Conservation (phyloP, 2,797 vertebrate genomes). For the Hippoglossus hippoglossus region DNA sequence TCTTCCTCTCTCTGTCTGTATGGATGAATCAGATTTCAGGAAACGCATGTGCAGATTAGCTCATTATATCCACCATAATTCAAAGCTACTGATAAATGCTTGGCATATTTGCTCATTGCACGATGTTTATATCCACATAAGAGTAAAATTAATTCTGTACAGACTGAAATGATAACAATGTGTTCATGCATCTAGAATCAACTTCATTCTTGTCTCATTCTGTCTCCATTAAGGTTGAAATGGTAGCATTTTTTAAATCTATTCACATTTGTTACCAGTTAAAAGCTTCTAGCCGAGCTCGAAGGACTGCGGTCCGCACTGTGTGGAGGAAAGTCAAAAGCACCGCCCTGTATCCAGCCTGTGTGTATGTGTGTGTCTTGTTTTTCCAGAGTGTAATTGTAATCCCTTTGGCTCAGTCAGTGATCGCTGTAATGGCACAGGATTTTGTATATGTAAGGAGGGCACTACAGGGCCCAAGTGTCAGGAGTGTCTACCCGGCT, state of each 20-base stretch:
- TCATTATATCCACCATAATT: slow-evolving; percentile 47
- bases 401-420: slow-evolving; percentile 96
- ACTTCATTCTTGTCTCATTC: slow-evolving; percentile 67
- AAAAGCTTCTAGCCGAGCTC: slow-evolving; percentile 31
- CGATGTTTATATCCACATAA: slow-evolving; percentile 29
- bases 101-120: slow-evolving; percentile 71
- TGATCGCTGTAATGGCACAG: slow-evolving; percentile 98
- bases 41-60: slow-evolving; percentile 64
- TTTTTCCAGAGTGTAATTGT: slow-evolving; percentile 99
- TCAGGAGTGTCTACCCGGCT: slow-evolving; percentile 96
- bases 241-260: slow-evolving; percentile 70
- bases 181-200: slow-evolving; percentile 53
- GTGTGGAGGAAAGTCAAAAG: slow-evolving; percentile 74
- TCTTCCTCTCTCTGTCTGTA: slow-evolving; percentile 36
- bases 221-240: slow-evolving; percentile 79
- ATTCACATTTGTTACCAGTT: too few species aligned
- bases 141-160: slow-evolving; percentile 28
- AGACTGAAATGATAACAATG: slow-evolving; percentile 44
- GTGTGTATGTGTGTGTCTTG: slow-evolving; percentile 90
- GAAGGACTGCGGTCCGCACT: slow-evolving; percentile 41
- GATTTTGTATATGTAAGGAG: slow-evolving; percentile 99
- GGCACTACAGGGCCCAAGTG: slow-evolving; percentile 96
- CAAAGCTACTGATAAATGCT: slow-evolving; percentile 65
- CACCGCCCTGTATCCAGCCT: slow-evolving; percentile 79
- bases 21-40: slow-evolving; percentile 53